Conservation (phyloP, 2,113 vertebrate genomes). For the Phylloscopus trochilus region DNA sequence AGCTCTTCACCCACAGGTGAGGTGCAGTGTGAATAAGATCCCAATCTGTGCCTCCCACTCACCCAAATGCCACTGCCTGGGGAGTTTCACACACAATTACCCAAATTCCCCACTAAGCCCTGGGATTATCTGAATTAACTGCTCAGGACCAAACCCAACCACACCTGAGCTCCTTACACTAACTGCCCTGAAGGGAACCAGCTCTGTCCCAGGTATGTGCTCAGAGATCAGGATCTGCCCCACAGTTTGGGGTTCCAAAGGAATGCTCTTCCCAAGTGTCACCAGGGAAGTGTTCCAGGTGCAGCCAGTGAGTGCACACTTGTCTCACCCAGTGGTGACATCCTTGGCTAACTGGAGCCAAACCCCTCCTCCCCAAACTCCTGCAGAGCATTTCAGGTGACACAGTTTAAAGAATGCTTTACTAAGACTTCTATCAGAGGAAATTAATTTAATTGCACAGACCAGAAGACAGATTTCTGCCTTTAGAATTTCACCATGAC, state of each 20-base stretch:
- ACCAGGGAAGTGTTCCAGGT: neutral
- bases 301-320: neutral
- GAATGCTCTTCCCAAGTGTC: neutral
- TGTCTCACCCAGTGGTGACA: neutral
- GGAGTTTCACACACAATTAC: too few species aligned
- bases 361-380: neutral
- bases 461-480: neutral
- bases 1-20: neutral
- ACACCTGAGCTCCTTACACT: accelerated
- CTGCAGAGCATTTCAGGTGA: neutral
- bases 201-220: neutral
- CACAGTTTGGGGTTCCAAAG: neutral
- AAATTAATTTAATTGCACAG: neutral
- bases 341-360: neutral
- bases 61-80: neutral
- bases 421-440: neutral
- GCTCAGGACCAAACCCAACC: neutral
- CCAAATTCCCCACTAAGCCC: neutral
- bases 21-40: neutral
- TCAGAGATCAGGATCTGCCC: neutral
- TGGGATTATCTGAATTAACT: neutral
- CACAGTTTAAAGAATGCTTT: neutral
- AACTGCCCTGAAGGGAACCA: neutral
- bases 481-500: neutral
- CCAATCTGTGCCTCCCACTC: neutral